Conservation (phyloP, 2,113 vertebrate species). For the Rhinichthys klamathensis region DNA sequence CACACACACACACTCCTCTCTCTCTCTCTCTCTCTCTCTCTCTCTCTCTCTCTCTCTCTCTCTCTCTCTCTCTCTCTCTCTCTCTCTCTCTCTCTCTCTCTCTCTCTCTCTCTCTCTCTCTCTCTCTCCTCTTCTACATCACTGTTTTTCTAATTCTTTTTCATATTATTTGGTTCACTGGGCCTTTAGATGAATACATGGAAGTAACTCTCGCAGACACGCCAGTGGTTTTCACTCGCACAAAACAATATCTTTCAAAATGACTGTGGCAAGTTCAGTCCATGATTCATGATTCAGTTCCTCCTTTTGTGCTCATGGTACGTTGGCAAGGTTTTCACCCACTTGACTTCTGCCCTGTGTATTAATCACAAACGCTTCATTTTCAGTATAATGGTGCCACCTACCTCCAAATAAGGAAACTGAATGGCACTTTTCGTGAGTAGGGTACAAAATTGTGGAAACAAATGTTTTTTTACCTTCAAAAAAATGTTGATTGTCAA, state of each 20-base stretch:
- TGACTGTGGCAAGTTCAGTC: background rate
- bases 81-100: background rate
- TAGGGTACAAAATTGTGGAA: background rate
- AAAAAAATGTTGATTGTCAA: background rate
- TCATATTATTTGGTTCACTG: conserved; percentile 30
- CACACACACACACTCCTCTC: too few relatives aligned
- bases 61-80: too few relatives aligned
- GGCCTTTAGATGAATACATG: conserved; percentile 34
- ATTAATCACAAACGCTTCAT: background rate
- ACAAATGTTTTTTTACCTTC: background rate
- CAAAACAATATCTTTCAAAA: conserved; percentile 8
- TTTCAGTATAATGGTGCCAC: conserved; percentile 29
- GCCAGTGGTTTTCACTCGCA: background rate
- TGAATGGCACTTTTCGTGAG: background rate
- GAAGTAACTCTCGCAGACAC: conserved; percentile 6
- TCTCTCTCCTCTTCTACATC: background rate
- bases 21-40: background rate
- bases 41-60: background rate
- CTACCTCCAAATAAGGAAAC: conserved; percentile 2
- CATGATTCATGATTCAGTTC: conserved; percentile 12
- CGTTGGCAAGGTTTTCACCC: background rate
- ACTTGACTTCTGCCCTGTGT: conserved; percentile 14
- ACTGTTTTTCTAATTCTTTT: conserved; percentile 17
- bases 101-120: background rate
- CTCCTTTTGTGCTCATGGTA: background rate